phyloP scores from a whole-genome alignment of 2,888 invertebrate genomes.

The Agrotis segetum region DNA sequence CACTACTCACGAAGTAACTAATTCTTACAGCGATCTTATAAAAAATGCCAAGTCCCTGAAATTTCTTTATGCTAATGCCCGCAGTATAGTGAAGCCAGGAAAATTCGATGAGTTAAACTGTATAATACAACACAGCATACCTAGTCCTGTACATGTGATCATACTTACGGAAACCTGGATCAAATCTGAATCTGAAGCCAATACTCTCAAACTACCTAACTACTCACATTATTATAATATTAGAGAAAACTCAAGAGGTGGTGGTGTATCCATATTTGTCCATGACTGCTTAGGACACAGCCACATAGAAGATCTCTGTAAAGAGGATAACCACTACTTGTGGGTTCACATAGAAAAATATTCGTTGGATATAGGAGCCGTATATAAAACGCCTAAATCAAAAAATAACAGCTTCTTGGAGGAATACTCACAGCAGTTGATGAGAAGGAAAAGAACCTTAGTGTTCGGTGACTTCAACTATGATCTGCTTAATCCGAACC shows the following conservation, averaged over 20 bases:
- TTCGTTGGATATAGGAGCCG: no score
- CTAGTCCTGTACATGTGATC: constrained; percentile 4
- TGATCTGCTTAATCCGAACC: no score
- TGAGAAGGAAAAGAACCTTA: no score
- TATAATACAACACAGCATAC: constrained; percentile 1
- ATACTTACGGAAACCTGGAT: constrained; percentile 1
- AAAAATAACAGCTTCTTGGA: no score
- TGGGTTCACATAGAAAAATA: background rate
- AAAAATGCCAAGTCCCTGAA: background rate
- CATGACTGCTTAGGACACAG: no score
- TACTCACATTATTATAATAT: background rate
- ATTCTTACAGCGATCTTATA: background rate
- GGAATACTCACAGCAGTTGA: no score
- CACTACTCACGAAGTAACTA: background rate
- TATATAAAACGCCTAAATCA: no score
- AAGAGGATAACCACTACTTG: no score
- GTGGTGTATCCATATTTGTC: no score
- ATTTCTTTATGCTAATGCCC: constrained; percentile 1
- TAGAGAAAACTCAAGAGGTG: no score
- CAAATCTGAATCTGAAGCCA: background rate
- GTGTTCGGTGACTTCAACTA: no score
- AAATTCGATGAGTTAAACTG: constrained; percentile 1
- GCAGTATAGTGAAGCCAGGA: constrained; percentile 1
- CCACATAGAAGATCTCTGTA: no score
- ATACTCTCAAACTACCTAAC: background rate